phyloP scores from a whole-genome alignment of 1,140 invertebrate genomes.

The Drosophila athabasca region DNA sequence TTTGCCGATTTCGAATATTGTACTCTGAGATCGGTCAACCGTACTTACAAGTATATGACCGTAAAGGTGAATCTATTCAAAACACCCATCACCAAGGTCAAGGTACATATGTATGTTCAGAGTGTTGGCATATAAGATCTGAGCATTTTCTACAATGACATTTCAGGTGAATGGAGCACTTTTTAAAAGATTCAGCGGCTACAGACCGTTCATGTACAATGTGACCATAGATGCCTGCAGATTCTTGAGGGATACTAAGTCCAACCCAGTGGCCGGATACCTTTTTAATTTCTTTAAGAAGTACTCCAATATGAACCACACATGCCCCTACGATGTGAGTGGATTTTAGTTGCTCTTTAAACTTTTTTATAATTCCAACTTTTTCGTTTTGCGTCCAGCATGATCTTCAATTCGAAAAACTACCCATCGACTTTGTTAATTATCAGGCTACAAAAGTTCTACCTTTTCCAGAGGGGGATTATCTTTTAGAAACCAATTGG shows the following conservation, averaged over 20 bases:
- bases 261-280: background rate
- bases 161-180: constrained; percentile 3
- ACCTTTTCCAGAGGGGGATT: constrained; percentile 20
- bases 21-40: constrained; percentile 20
- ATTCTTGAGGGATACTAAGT: constrained; percentile 1
- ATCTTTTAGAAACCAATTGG: constrained; percentile 19
- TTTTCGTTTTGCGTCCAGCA: background rate
- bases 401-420: constrained; percentile 7
- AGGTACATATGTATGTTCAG: background rate
- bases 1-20: constrained; percentile 20
- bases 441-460: constrained; percentile 11
- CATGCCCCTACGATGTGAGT: constrained; percentile 13
- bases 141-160: background rate
- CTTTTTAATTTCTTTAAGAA: background rate
- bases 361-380: background rate
- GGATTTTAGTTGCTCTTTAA: too few species aligned
- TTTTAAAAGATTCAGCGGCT: constrained; percentile 4
- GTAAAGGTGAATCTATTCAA: background rate
- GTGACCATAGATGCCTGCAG: constrained; percentile 16
- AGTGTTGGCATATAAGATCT: background rate
- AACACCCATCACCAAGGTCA: constrained; percentile 10
- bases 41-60: constrained; percentile 25
- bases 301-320: constrained; percentile 13
- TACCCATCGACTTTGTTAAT: background rate
- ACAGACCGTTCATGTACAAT: constrained; percentile 26